Evolutionary conservation across 92 coral and sea anemone species (phyloP).

Genomic region (Parazoanthus atlanticus): DNA sequence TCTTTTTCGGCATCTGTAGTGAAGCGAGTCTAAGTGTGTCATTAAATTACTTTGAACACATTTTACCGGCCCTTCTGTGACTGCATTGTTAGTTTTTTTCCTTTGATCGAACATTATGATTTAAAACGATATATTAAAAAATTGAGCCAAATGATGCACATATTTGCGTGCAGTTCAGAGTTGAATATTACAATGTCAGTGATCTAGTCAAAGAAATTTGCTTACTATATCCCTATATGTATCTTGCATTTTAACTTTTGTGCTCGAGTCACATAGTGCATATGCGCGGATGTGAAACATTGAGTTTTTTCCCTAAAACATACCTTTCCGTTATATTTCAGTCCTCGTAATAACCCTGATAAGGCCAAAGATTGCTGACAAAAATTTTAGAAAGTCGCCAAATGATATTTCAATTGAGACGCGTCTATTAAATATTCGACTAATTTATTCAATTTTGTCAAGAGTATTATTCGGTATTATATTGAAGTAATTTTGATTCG

Average conservation of each 20-base stretch:
- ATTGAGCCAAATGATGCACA: background rate
- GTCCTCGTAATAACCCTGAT: conserved; percentile 6
- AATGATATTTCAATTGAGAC: conserved; percentile 1
- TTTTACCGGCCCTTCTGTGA: too few species aligned
- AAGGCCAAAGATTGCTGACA: conserved; percentile 2
- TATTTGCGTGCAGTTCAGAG: conserved; percentile 7
- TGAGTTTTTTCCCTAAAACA: background rate
- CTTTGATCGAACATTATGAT: too few species aligned
- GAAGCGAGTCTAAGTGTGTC: background rate
- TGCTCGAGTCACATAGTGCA: background rate
- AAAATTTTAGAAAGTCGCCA: background rate
- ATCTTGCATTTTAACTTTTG: too few species aligned
- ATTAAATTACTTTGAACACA: conserved; percentile 1
- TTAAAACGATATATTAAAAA: too few species aligned
- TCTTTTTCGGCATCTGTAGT: conserved; percentile 9
- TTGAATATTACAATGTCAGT: conserved; percentile 11
- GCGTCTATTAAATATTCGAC: conserved; percentile 8
- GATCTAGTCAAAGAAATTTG: conserved; percentile 9
- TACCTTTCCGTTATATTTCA: conserved; percentile 4
- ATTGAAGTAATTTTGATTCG: background rate
- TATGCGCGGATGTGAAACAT: conserved; percentile 5
- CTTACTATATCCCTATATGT: background rate
- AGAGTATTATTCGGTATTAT: conserved; percentile 6
- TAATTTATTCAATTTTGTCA: background rate
- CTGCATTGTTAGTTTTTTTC: too few species aligned